These are phyloP conservation scores for Andrena chrysosceles DNA, from an alignment of 2,888 invertebrate genomes.

Conservation along the genomic window DNA sequence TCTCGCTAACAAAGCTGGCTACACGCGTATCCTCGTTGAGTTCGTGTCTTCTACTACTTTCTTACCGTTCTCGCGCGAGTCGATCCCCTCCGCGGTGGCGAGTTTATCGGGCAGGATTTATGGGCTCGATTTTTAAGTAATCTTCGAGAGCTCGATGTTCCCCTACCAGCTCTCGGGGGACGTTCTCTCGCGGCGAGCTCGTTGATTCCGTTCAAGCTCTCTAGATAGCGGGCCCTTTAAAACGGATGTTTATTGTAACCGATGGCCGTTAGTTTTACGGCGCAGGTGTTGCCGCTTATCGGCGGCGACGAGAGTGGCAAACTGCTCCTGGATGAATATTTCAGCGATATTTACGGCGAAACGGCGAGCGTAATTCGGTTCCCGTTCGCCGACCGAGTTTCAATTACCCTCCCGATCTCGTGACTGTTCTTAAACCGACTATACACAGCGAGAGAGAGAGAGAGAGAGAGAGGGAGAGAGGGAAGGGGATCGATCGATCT, in stretches of 20 bases:
- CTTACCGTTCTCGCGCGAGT: not conserved
- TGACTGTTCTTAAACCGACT: conserved; percentile 5
- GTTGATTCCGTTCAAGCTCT: conserved; percentile 32
- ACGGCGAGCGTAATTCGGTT: conserved; percentile 48
- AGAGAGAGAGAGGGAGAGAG: not conserved
- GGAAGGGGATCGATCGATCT: conserved; percentile 2
- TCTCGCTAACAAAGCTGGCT: not conserved
- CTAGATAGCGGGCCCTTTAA: conserved; percentile 53
- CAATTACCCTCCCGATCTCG: conserved; percentile 36
- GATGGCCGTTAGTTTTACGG: conserved; percentile 56
- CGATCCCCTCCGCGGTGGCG: conserved; percentile 7
- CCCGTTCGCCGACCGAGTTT: conserved; percentile 24
- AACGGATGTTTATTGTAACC: conserved; percentile 58
- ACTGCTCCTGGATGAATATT: conserved; percentile 57
- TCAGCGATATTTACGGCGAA: conserved; percentile 51
- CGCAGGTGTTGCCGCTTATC: conserved; percentile 57
- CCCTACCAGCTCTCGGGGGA: conserved; percentile 17
- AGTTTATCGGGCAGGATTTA: conserved; percentile 52
- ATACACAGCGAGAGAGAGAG: not conserved
- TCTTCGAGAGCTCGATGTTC: conserved; percentile 33
- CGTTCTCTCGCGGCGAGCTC: conserved; percentile 27
- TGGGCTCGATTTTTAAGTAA: conserved; percentile 54
- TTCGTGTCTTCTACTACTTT: not conserved
- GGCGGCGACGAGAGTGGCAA: conserved; percentile 46
- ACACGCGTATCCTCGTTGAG: not conserved